These are phyloP conservation scores for Eciton burchellii DNA, from an alignment of 1,140 invertebrate genomes.

Conservation along the genomic window DNA sequence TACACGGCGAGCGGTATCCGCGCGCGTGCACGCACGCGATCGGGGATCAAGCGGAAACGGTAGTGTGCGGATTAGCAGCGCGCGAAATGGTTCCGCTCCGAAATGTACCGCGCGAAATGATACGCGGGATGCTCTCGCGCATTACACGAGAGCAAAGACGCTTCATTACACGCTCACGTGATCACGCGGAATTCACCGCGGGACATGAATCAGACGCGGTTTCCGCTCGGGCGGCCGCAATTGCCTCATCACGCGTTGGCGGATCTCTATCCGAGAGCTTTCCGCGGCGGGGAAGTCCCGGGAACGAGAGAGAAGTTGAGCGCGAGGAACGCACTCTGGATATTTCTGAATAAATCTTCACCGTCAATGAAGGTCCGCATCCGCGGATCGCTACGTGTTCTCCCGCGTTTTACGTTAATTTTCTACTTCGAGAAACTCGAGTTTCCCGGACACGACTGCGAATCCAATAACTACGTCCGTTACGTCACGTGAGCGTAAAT, in stretches of 20 bases:
- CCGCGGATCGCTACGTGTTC: too few species aligned
- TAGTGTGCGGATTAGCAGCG: slow-evolving; percentile 32
- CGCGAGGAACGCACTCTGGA: too few species aligned
- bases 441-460: too few species aligned
- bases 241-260: background rate
- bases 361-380: too few species aligned
- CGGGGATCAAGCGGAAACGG: slow-evolving; percentile 29
- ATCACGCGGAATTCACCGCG: background rate
- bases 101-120: slow-evolving; percentile 15
- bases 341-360: too few species aligned
- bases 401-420: too few species aligned
- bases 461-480: background rate
- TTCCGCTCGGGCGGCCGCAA: background rate
- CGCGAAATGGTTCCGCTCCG: background rate
- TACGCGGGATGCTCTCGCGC: too few species aligned
- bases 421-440: too few species aligned
- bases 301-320: too few species aligned
- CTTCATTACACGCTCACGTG: background rate
- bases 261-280: too few species aligned
- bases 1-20: background rate
- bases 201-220: background rate
- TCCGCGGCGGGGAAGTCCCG: too few species aligned
- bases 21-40: background rate
- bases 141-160: slow-evolving; percentile 22
- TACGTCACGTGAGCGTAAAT: background rate